phyloP scores from a whole-genome alignment of 2,113 vertebrate genomes.

The Coturnix japonica region DNA sequence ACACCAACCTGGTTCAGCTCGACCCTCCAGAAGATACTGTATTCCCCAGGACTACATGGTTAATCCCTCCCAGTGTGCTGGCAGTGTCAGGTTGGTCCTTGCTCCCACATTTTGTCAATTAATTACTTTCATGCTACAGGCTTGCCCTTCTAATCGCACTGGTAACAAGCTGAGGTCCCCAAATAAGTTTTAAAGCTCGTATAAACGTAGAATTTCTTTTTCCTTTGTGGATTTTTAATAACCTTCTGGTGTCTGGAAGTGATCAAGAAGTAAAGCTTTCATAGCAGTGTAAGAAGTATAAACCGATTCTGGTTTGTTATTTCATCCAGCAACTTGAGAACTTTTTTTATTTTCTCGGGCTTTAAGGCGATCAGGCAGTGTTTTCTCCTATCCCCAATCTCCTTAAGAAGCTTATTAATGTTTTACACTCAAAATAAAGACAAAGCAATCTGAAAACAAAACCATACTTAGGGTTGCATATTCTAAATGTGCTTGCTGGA shows the following conservation, averaged over 20 bases:
- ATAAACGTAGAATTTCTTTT: slow-evolving; percentile 51
- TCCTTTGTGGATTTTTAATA: slow-evolving; percentile 57
- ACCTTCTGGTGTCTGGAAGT: slow-evolving; percentile 62
- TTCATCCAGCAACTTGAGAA: slow-evolving; percentile 57
- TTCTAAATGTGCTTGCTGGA: slow-evolving; percentile 35
- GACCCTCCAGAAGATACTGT: not conserved
- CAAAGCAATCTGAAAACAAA: slow-evolving; percentile 43
- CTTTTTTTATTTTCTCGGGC: slow-evolving; percentile 38
- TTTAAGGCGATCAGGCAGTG: slow-evolving; percentile 51
- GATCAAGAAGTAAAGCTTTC: slow-evolving; percentile 67
- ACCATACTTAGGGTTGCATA: slow-evolving; percentile 1
- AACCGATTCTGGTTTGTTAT: slow-evolving; percentile 63
- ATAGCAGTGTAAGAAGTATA: slow-evolving; percentile 49
- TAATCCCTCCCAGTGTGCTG: not conserved
- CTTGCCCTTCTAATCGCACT: not conserved
- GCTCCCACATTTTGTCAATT: not conserved
- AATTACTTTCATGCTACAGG: not conserved
- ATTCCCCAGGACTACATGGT: not conserved
- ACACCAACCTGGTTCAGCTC: not conserved
- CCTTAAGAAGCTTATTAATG: slow-evolving; percentile 48
- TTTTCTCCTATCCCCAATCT: slow-evolving; percentile 26
- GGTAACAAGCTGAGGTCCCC: not conserved
- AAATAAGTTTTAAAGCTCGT: slow-evolving; percentile 33
- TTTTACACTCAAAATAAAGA: slow-evolving; percentile 60
- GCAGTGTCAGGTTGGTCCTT: not conserved